phyloP scores from a whole-genome alignment of 2,113 vertebrate genomes.

The Actenoides lindsayi region DNA sequence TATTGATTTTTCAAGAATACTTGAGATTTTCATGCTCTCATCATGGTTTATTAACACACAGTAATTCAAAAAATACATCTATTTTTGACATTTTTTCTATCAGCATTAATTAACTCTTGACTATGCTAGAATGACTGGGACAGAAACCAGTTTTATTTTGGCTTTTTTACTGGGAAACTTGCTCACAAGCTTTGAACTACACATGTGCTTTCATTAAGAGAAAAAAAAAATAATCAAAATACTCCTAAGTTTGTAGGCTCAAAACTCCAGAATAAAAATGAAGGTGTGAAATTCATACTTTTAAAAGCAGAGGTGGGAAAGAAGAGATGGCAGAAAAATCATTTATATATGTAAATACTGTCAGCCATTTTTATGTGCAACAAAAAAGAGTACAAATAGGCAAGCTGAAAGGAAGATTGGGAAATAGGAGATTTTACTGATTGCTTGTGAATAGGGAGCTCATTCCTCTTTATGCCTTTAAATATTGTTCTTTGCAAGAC shows the following conservation, averaged over 20 bases:
- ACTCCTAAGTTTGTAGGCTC: not conserved
- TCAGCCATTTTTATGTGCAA: not conserved
- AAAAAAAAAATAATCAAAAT: not conserved
- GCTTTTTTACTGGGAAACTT: not conserved
- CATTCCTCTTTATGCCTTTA: not conserved
- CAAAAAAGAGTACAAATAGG: not conserved
- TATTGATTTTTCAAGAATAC: slow-evolving; percentile 49
- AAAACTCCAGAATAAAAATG: not conserved
- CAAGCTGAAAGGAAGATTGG: not conserved
- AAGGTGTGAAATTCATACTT: not conserved
- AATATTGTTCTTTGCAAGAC: not conserved
- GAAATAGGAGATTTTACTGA: not conserved
- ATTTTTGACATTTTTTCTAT: slow-evolving; percentile 3
- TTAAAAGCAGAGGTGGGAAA: not conserved
- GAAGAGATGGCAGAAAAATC: not conserved
- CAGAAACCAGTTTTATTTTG: not conserved
- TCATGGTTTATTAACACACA: slow-evolving; percentile 32
- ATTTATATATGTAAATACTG: not conserved
- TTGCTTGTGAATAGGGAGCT: not conserved
- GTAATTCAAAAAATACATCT: not conserved
- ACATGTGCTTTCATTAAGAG: not conserved
- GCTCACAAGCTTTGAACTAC: not conserved
- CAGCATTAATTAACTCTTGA: slow-evolving; percentile 20
- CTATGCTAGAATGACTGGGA: not conserved
- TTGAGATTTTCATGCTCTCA: slow-evolving; percentile 4